phyloP scores from a whole-genome alignment of 2,113 vertebrate genomes.

The Delphinapterus leucas region DNA sequence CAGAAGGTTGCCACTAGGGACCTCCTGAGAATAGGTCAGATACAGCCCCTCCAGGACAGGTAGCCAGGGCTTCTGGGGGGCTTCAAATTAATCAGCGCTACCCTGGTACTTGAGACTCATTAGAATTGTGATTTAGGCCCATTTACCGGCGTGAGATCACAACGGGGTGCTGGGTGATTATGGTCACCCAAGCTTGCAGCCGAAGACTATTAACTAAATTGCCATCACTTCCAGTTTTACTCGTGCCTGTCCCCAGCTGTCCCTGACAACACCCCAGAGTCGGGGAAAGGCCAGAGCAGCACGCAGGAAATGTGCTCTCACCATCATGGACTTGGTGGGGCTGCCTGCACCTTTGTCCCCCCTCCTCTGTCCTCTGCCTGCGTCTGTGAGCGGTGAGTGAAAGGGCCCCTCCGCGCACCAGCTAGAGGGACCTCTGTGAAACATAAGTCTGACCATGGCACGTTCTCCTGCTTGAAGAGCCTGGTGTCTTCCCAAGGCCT shows the following conservation, averaged over 20 bases:
- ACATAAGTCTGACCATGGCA: accelerated
- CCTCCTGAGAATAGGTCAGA: neutral
- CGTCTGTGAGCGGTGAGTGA: neutral
- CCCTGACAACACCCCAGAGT: neutral
- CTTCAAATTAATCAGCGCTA: slow-evolving; percentile 45
- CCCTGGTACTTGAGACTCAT: slow-evolving; percentile 40
- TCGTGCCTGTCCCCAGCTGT: slow-evolving; percentile 53
- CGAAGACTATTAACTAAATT: slow-evolving; percentile 64
- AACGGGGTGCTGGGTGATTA: slow-evolving; percentile 62
- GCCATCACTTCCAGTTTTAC: slow-evolving; percentile 64
- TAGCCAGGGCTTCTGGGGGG: slow-evolving; percentile 8
- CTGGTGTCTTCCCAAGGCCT: neutral
- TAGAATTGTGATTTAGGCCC: slow-evolving; percentile 67
- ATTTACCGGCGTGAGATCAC: slow-evolving; percentile 69
- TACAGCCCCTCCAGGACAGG: neutral
- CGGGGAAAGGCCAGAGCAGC: accelerated
- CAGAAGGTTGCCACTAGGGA: neutral
- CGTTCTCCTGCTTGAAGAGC: too few species aligned
- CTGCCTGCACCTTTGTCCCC: neutral
- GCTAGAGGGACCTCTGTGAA: neutral
- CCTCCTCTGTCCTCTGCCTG: neutral
- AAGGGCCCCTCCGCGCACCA: accelerated
- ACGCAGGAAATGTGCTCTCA: neutral
- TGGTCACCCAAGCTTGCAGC: slow-evolving; percentile 65
- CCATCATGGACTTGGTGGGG: neutral